Conservation (phyloP, 30 jellyfish, hydroid and myxozoan genomes). For the Catostylus mosaicus region DNA sequence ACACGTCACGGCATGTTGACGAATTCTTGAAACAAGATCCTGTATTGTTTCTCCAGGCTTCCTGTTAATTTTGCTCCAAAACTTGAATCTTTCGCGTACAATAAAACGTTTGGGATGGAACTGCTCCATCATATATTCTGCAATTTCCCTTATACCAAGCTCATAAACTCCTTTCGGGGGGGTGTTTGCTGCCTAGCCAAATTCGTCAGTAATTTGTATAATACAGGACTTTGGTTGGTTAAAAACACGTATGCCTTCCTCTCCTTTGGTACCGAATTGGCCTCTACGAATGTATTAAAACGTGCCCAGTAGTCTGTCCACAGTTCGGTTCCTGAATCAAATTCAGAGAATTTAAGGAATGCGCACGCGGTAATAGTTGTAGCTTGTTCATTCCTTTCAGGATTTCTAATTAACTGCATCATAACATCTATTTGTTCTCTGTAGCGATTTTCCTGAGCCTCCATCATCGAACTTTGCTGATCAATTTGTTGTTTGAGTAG, state of each 20-base stretch:
- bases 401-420: background rate
- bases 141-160: slow-evolving; percentile 35
- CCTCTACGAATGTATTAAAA: background rate
- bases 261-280: slow-evolving; percentile 31
- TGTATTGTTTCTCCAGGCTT: slow-evolving; percentile 63
- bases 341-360: background rate
- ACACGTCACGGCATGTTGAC: slow-evolving; percentile 62
- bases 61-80: slow-evolving; percentile 31
- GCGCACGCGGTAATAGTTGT: background rate
- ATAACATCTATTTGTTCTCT: background rate
- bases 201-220: slow-evolving; percentile 19
- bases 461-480: background rate
- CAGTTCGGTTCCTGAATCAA: slow-evolving; percentile 14
- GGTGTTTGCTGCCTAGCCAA: slow-evolving; percentile 29
- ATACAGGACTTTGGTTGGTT: slow-evolving; percentile 29
- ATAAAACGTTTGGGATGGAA: slow-evolving; percentile 53
- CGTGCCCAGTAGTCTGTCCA: slow-evolving; percentile 33
- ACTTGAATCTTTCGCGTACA: slow-evolving; percentile 53
- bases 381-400: background rate
- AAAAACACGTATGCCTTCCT: slow-evolving; percentile 29
- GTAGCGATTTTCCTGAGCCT: background rate
- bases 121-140: slow-evolving; percentile 21
- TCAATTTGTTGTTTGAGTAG: background rate
- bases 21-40: slow-evolving; percentile 37
- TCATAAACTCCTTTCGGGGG: slow-evolving; percentile 24